Evolutionary conservation across 2,113 vertebrate species (phyloP).

Genomic region (Corvus moneduloides): DNA sequence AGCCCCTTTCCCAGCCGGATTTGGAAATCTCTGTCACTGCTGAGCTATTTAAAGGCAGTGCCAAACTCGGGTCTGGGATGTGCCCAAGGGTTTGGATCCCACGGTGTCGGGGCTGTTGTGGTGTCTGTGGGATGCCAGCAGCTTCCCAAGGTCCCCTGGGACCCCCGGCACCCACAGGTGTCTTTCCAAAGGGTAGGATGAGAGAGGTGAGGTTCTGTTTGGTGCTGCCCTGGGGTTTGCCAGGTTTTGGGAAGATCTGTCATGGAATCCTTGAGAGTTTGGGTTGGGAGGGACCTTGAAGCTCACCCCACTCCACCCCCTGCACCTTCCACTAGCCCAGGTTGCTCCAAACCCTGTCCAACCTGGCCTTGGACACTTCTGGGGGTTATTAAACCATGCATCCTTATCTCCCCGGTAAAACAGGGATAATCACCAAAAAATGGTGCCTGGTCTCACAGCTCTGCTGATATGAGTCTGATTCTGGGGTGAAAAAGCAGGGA

Average conservation of each 20-base stretch:
- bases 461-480: not conserved
- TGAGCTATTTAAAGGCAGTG: not conserved
- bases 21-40: not conserved
- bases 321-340: not conserved
- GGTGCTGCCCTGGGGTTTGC: not conserved
- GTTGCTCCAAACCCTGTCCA: rapidly evolving
- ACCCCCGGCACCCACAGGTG: not conserved
- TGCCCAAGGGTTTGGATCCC: not conserved
- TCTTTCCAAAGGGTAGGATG: not conserved
- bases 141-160: rapidly evolving
- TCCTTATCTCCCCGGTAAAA: not conserved
- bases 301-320: not conserved
- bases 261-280: not conserved
- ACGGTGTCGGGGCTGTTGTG: rapidly evolving
- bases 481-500: not conserved
- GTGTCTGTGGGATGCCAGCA: not conserved
- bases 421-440: not conserved
- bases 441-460: rapidly evolving
- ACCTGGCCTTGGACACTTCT: no score
- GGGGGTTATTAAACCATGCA: rapidly evolving
- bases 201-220: not conserved
- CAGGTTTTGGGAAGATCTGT: not conserved
- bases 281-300: not conserved
- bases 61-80: not conserved
- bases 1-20: not conserved